Evolutionary conservation across 92 coral and sea anemone species (phyloP).

Genomic region (Palythoa caribaeorum): DNA sequence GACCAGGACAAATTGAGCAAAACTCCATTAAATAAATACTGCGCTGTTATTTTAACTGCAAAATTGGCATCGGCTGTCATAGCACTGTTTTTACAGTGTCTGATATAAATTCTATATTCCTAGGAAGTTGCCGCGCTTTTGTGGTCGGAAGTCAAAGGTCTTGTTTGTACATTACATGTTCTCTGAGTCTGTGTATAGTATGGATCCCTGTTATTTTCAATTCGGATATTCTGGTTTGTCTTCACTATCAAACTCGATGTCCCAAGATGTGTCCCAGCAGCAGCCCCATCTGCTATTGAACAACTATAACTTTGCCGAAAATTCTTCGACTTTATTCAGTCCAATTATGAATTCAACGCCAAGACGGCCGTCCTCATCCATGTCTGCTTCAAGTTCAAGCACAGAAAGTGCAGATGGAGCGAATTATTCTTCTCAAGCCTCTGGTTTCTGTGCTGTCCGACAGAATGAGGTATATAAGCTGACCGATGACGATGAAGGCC

Average conservation of each 20-base stretch:
- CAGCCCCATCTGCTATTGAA: slow-evolving; percentile 31
- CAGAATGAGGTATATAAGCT: slow-evolving; percentile 11
- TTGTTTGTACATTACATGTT: slow-evolving; percentile 14
- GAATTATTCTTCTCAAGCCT: background rate
- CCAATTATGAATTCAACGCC: slow-evolving; percentile 19
- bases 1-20: background rate
- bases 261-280: slow-evolving; percentile 35
- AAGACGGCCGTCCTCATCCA: slow-evolving; percentile 19
- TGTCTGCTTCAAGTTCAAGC: slow-evolving; percentile 29
- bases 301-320: slow-evolving; percentile 30
- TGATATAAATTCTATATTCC: slow-evolving; percentile 11
- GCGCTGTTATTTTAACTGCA: background rate
- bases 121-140: no score
- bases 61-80: slow-evolving; percentile 23
- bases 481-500: slow-evolving; percentile 5
- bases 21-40: background rate
- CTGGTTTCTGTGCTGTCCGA: slow-evolving; percentile 7
- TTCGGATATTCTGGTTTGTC: slow-evolving; percentile 29
- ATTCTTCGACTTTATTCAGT: slow-evolving; percentile 6
- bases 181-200: slow-evolving; percentile 29
- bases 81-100: slow-evolving; percentile 13
- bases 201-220: slow-evolving; percentile 29
- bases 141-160: slow-evolving; percentile 9
- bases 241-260: slow-evolving; percentile 19
- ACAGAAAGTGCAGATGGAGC: slow-evolving; percentile 19